phyloP scores from a whole-genome alignment of 2,797 vertebrate species.

The Florisuga fusca region DNA sequence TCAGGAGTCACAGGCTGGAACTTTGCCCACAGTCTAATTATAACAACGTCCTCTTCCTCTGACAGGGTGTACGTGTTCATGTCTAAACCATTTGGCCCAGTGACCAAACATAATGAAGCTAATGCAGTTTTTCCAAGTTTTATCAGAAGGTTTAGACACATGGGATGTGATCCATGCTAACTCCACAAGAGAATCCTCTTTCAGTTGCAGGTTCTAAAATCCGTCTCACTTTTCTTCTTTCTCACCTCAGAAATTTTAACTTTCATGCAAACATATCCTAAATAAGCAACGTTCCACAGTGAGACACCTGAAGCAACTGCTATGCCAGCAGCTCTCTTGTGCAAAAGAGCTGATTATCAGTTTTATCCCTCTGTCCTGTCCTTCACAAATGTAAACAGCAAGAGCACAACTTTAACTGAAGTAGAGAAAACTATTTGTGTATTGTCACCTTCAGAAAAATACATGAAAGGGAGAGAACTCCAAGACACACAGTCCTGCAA shows the following conservation, averaged over 20 bases:
- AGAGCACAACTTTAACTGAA: neutral
- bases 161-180: neutral
- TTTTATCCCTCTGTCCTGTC: neutral
- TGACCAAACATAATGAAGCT: constrained; percentile 56
- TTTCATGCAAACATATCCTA: neutral
- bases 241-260: neutral
- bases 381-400: neutral
- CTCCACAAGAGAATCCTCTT: neutral
- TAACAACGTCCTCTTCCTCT: constrained; percentile 58
- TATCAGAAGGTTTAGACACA: constrained; percentile 46
- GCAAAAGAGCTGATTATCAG: neutral
- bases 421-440: neutral
- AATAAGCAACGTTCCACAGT: neutral
- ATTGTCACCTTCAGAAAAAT: neutral
- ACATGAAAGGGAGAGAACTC: neutral
- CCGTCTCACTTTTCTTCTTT: neutral
- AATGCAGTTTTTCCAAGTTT: constrained; percentile 49
- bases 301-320: neutral
- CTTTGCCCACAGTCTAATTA: constrained; percentile 62
- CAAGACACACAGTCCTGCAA: neutral
- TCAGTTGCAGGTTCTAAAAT: neutral
- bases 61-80: constrained; percentile 43
- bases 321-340: neutral
- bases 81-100: constrained; percentile 60
- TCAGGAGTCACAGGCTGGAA: constrained; percentile 56